phyloP scores from a whole-genome alignment of 2,888 invertebrate species.

The Xestia c-nigrum region DNA sequence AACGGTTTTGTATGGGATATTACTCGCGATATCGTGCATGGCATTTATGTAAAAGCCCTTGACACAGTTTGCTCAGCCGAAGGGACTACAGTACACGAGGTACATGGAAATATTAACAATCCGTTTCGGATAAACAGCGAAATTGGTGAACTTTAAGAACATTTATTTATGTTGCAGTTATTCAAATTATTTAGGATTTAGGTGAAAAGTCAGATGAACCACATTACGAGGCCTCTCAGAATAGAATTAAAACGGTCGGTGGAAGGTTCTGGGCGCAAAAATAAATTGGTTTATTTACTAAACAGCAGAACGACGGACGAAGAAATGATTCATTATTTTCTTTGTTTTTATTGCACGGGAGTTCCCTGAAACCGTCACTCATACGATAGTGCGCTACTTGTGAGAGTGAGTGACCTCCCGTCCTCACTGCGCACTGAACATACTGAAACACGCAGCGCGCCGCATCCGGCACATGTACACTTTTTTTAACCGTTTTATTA shows the following conservation, averaged over 20 bases:
- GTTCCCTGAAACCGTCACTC: conserved; percentile 34
- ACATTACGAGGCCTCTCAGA: conserved; percentile 13
- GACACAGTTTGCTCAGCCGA: conserved; percentile 34
- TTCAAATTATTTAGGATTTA: conserved; percentile 4
- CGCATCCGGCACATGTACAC: conserved; percentile 33
- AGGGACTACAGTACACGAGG: conserved; percentile 14
- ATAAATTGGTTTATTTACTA: conserved; percentile 46
- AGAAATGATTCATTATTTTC: conserved; percentile 55
- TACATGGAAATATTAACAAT: not conserved
- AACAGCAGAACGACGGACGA: conserved; percentile 10
- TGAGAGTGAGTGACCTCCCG: conserved; percentile 53
- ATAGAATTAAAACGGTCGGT: conserved; percentile 39
- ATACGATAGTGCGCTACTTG: conserved; percentile 8
- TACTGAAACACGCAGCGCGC: conserved; percentile 53
- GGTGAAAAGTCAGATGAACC: conserved; percentile 19
- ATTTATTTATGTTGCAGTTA: not conserved
- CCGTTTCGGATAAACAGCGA: not conserved
- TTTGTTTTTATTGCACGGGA: conserved; percentile 46
- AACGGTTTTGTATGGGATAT: conserved; percentile 9
- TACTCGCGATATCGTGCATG: conserved; percentile 21
- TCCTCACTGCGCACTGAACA: conserved; percentile 28
- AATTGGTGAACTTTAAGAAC: not conserved
- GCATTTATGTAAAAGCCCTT: conserved; percentile 29
- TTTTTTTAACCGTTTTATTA: conserved; percentile 45
- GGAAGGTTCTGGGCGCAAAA: conserved; percentile 35